A percentile compares a stretch with the other conserved stretches of the same genome.
Evolutionary conservation across 2,888 invertebrate species (phyloP).

Genomic region (Thyatira batis): DNA sequence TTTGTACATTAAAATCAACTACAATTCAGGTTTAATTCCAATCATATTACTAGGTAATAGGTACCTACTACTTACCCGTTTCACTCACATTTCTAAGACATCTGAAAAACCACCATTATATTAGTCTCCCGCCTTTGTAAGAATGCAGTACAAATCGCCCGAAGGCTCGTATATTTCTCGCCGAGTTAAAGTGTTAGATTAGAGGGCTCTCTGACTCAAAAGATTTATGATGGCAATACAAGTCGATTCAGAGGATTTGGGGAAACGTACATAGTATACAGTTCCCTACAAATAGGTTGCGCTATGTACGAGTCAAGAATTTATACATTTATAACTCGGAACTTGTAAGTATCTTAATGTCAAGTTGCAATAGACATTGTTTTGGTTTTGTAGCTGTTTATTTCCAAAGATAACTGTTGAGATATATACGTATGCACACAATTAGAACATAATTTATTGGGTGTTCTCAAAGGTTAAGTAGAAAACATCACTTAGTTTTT

Average conservation of each 20-base stretch:
- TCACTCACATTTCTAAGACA: conserved; percentile 1
- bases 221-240: conserved; percentile 71
- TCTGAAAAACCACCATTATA: conserved; percentile 29
- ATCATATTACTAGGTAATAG: too few relatives aligned
- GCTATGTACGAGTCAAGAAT: not conserved
- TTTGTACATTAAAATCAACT: too few relatives aligned
- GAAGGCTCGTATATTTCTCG: conserved; percentile 60
- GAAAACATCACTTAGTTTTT: too few relatives aligned
- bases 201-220: conserved; percentile 54
- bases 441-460: too few relatives aligned
- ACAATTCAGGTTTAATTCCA: too few relatives aligned
- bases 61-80: too few relatives aligned
- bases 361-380: too few relatives aligned
- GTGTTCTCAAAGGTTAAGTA: not conserved
- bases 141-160: conserved; percentile 55
- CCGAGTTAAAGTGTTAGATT: conserved; percentile 62
- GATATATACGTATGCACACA: too few relatives aligned
- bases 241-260: conserved; percentile 55
- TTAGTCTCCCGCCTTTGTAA: conserved; percentile 30
- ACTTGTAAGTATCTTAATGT: too few relatives aligned
- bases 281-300: conserved; percentile 25
- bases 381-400: too few relatives aligned
- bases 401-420: too few relatives aligned
- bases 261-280: conserved; percentile 31
- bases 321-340: not conserved